Conservation (phyloP, 2,797 vertebrate genomes). For the Peromyscus aztecus region DNA sequence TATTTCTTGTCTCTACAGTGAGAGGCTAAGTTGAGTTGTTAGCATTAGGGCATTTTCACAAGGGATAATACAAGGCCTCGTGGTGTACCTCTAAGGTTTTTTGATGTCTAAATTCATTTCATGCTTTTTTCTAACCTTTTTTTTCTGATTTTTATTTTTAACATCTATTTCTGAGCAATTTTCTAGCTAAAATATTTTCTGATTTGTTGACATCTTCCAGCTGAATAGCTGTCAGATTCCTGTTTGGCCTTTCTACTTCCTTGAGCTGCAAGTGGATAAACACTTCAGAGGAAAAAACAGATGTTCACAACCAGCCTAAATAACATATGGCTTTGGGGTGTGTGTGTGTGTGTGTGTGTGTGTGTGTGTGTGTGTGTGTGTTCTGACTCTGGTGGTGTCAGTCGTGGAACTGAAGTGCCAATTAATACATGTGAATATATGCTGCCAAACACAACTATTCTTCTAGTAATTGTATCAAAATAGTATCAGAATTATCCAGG, state of each 20-base stretch:
- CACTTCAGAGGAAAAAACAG: not conserved
- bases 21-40: constrained; percentile 47
- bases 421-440: constrained; percentile 53
- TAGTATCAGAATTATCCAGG: constrained; percentile 42
- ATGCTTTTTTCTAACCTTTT: constrained; percentile 74
- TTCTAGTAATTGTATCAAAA: constrained; percentile 22
- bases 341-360: constrained; percentile 15
- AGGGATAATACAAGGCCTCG: constrained; percentile 52
- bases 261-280: constrained; percentile 66
- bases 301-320: constrained; percentile 56
- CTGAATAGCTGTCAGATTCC: constrained; percentile 69
- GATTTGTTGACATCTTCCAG: constrained; percentile 75
- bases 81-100: constrained; percentile 63
- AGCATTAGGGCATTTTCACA: constrained; percentile 69
- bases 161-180: constrained; percentile 77
- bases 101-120: constrained; percentile 65
- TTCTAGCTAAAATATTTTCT: constrained; percentile 65
- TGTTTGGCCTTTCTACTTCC: constrained; percentile 69
- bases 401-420: not conserved
- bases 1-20: constrained; percentile 41
- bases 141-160: constrained; percentile 63
- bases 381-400: not conserved
- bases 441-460: constrained; percentile 56
- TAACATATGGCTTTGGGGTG: not conserved
- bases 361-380: constrained; percentile 26